Base-by-base conservation (phyloP, 2,797 vertebrate genomes). In the Cygnus olor region DNA sequence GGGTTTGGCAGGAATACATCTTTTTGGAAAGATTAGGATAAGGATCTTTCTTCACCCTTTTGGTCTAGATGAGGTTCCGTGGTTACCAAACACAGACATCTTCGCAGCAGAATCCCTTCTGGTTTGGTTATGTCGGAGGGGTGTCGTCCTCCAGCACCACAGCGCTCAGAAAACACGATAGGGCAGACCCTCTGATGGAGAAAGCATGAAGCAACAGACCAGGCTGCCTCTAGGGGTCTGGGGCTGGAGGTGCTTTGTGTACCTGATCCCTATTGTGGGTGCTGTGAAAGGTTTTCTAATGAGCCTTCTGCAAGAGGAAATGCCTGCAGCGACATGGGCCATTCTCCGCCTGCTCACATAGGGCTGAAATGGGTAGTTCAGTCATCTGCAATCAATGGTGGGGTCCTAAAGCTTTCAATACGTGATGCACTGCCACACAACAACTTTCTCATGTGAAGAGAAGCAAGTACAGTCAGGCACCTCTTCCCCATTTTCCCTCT, bases 361-460 rank as follows among this genome's bases (percentile, higher is more conserved):
- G 90, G 69, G 30, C 85, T 69, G 77, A 80, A 94, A 93, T 17
- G 69, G 89, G 82, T 94, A 17, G 10, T 78, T 93, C 90, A 94
- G 61, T 82, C 85, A 80, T 85, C 72, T 65, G 72, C 90, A 88
- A 85, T 74, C 87, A 88, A 79, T 36, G 66, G 38, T 28, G 80
- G 51, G 88, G 83, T 80, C 80, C 88, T 94, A 79, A 92, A 91
- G 90, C 86, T 87, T 25, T 77, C 87, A 85, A 83, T 78, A 82
- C 82, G 93, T 92, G 90, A 94, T 76, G 49, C 14, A 0, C 69
- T 89, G 94, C 94, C 93, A 88, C 69, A 56, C 69, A 89, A 79
- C 89, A 80, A 94, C 92, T 87, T 87, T 83, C 74, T 93, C 85
- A n/a, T 61, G 79, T 85, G 85, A 91, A 51, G 76, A 78, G 91